phyloP scores from a whole-genome alignment of 2,113 vertebrate genomes.

The Nipponia nippon region DNA sequence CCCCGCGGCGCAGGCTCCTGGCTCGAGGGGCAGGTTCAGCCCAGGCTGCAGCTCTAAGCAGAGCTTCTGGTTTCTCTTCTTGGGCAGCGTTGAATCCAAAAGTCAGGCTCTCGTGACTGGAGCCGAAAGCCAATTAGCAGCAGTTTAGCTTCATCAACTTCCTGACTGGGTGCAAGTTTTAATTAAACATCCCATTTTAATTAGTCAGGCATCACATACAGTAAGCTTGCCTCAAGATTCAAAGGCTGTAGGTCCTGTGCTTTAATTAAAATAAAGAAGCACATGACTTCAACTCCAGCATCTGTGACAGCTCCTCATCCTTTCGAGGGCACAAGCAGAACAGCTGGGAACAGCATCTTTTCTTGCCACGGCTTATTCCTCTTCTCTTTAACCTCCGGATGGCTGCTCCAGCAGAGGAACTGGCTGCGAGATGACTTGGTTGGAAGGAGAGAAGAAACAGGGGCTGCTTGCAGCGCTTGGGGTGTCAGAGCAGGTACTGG shows the following conservation, averaged over 20 bases:
- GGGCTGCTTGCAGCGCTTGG: background rate
- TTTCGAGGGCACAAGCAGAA: background rate
- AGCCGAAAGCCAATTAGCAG: conserved; percentile 10
- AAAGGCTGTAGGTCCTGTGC: background rate
- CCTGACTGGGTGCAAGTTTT: background rate
- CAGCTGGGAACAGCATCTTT: background rate
- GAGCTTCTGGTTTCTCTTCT: background rate
- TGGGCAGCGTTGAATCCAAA: background rate
- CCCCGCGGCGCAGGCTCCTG: fast-evolving
- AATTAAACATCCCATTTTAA: conserved; percentile 49
- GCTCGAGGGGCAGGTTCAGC: background rate
- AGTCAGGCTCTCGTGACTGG: background rate
- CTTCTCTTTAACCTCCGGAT: fast-evolving
- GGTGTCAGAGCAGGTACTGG: background rate
- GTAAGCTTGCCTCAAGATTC: background rate
- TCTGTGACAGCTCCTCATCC: background rate
- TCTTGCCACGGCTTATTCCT: background rate
- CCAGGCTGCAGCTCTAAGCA: background rate
- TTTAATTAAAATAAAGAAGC: background rate
- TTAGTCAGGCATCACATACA: background rate
- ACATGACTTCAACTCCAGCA: background rate
- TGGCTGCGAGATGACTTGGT: background rate
- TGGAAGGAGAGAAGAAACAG: background rate
- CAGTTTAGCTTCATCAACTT: conserved; percentile 21
- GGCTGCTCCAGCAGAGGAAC: background rate